Conservation (phyloP, 2,113 vertebrate species). For the Pithys albifrons region DNA sequence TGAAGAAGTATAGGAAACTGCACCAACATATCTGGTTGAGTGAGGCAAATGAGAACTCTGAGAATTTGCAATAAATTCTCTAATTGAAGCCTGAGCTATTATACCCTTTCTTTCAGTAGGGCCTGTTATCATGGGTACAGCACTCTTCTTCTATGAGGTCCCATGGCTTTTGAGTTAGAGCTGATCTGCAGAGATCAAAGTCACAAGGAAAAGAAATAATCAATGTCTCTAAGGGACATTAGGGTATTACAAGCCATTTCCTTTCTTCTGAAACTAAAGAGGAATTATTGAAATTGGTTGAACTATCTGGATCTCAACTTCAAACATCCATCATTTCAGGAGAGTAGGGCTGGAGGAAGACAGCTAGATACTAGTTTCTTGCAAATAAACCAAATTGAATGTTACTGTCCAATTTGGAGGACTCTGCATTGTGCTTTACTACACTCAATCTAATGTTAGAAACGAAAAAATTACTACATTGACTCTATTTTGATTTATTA, state of each 20-base stretch:
- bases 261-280: conserved; percentile 27
- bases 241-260: not conserved
- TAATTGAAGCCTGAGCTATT: not conserved
- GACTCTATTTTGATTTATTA: conserved; percentile 2
- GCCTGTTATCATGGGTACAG: not conserved
- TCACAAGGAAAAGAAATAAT: not conserved
- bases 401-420: not conserved
- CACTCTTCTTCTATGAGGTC: not conserved
- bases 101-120: not conserved
- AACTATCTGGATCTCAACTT: conserved; percentile 5
- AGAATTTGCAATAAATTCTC: not conserved
- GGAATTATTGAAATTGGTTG: not conserved
- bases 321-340: not conserved
- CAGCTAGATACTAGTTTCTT: not conserved
- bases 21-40: not conserved
- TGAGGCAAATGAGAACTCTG: not conserved
- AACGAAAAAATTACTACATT: not conserved
- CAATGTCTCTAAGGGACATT: not conserved
- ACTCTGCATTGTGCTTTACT: not conserved
- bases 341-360: not conserved
- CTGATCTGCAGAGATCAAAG: not conserved
- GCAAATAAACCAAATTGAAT: not conserved
- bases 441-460: not conserved
- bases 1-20: not conserved
- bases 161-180: not conserved